phyloP scores from a whole-genome alignment of 1,140 invertebrate species.

The Coelopa frigida region DNA sequence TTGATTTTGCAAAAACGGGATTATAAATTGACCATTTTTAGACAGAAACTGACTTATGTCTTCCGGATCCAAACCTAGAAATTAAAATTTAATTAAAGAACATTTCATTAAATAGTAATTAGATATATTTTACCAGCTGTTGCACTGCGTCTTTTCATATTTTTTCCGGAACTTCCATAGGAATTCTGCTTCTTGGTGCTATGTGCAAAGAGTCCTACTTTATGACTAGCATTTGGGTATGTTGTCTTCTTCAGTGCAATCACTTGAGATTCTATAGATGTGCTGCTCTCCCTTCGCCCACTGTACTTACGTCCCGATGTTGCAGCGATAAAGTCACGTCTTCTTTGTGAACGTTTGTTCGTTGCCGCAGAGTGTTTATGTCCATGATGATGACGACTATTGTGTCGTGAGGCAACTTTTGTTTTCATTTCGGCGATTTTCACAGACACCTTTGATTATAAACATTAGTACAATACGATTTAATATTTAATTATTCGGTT shows the following conservation, averaged over 20 bases:
- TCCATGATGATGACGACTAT: constrained; percentile 19
- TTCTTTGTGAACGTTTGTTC: constrained; percentile 42
- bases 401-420: constrained; percentile 52
- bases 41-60: constrained; percentile 49
- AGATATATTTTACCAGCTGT: constrained; percentile 42
- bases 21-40: constrained; percentile 49
- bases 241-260: constrained; percentile 44
- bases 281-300: constrained; percentile 61
- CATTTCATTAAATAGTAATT: background rate
- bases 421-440: constrained; percentile 74
- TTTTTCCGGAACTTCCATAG: constrained; percentile 12
- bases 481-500: background rate
- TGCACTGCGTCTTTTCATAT: constrained; percentile 51
- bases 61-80: constrained; percentile 45
- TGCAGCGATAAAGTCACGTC: constrained; percentile 44
- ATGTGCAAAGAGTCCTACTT: constrained; percentile 43
- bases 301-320: constrained; percentile 42
- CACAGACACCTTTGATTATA: constrained; percentile 50
- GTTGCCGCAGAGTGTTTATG: constrained; percentile 44
- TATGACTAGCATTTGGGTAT: constrained; percentile 40
- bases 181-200: constrained; percentile 27
- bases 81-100: background rate
- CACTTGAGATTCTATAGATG: constrained; percentile 70
- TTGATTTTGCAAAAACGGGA: constrained; percentile 48
- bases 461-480: background rate